Percentiles rank a stretch among this genome's conserved stretches.
phyloP scores from a whole-genome alignment of 2,888 invertebrate genomes.

The Pseudococcus jackbeardsleyi region DNA sequence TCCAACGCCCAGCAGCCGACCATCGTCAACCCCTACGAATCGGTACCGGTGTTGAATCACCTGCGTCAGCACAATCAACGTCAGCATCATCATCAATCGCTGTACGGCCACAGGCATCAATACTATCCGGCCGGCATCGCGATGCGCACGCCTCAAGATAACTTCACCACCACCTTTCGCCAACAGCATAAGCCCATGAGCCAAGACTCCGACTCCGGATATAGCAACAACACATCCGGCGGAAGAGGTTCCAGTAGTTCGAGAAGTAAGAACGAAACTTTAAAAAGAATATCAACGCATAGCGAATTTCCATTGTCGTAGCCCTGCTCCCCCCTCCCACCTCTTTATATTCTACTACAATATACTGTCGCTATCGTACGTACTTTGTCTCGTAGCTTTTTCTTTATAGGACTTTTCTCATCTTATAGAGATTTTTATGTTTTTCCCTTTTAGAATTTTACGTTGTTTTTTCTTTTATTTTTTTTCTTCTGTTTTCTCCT shows the following conservation, averaged over 20 bases:
- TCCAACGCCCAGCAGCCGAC: conserved; percentile 1
- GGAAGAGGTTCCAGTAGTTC: conserved; percentile 70
- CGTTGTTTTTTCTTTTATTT: neutral
- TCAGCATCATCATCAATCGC: conserved; percentile 34
- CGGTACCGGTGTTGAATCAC: conserved; percentile 64
- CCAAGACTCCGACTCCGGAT: conserved; percentile 89
- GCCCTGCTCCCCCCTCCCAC: neutral
- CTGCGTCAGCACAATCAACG: conserved; percentile 60
- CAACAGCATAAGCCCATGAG: conserved; percentile 71
- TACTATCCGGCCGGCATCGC: conserved; percentile 65
- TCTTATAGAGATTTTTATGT: conserved; percentile 6
- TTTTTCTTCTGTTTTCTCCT: neutral
- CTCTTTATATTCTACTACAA: neutral
- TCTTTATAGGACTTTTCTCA: conserved; percentile 16
- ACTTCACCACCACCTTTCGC: conserved; percentile 69
- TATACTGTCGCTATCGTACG: neutral
- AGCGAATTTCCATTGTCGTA: conserved; percentile 61
- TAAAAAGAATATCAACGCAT: conserved; percentile 56
- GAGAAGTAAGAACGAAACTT: conserved; percentile 61
- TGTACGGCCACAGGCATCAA: conserved; percentile 49
- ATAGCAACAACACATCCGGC: conserved; percentile 84
- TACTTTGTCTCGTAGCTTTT: neutral
- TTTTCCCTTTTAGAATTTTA: conserved; percentile 27
- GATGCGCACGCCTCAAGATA: conserved; percentile 55
- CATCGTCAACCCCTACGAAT: conserved; percentile 62